Percentiles rank a stretch among this genome's conserved stretches.
phyloP scores from a whole-genome alignment of 2,888 invertebrate genomes.

The Fragum whitleyi region DNA sequence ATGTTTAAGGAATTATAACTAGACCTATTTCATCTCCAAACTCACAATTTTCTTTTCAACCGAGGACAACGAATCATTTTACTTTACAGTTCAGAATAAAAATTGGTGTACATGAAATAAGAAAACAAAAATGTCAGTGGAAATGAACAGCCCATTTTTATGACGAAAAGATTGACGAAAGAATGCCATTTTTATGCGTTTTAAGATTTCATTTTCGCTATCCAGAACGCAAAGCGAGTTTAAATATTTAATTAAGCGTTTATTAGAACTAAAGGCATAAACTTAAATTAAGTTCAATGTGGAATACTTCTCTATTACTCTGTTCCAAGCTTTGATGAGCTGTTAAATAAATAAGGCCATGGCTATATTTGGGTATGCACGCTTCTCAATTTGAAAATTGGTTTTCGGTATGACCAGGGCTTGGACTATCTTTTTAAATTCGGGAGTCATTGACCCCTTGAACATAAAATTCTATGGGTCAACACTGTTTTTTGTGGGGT shows the following conservation, averaged over 20 bases:
- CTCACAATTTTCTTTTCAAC: no score
- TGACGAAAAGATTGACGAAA: neutral
- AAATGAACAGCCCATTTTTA: constrained; percentile 2
- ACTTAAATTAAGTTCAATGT: constrained; percentile 28
- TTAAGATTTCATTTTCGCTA: constrained; percentile 27
- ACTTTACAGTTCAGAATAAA: no score
- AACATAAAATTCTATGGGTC: no score
- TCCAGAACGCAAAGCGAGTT: neutral
- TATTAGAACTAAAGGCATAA: constrained; percentile 29
- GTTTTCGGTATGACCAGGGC: neutral
- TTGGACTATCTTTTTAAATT: no score
- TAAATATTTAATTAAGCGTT: constrained; percentile 31
- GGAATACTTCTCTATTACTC: constrained; percentile 12
- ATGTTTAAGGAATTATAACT: no score
- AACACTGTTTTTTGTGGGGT: no score
- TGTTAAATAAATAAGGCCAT: constrained; percentile 15
- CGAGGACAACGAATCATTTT: no score
- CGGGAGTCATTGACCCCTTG: no score
- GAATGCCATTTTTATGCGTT: constrained; percentile 10
- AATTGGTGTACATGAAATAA: no score
- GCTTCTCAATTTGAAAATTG: neutral
- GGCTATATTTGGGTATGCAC: constrained; percentile 6
- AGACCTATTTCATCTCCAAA: no score
- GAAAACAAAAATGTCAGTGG: no score
- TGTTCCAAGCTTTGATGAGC: constrained; percentile 7